These are phyloP conservation scores for Pangasius sanitwongsei DNA, from an alignment of 2,797 vertebrate species.

Conservation along the genomic window DNA sequence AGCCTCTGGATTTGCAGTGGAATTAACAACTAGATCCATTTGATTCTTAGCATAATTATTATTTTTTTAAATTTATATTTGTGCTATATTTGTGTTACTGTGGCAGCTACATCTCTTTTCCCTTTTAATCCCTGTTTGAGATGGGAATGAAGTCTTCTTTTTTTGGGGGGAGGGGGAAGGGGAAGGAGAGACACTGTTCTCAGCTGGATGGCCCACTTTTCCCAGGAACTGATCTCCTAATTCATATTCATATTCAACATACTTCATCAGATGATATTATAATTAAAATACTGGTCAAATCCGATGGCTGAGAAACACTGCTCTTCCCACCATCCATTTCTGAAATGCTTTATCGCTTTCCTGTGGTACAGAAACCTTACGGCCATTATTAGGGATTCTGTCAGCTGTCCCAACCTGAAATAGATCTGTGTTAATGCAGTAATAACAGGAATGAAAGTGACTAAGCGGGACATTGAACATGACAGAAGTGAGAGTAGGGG, in stretches of 20 bases:
- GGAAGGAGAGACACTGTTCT: background rate
- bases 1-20: background rate
- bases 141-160: background rate
- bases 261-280: conserved; percentile 12
- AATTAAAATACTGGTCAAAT: background rate
- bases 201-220: conserved; percentile 16
- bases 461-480: background rate
- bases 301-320: background rate
- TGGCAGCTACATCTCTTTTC: background rate
- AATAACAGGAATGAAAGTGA: background rate
- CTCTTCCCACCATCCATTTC: conserved; percentile 5
- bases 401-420: background rate
- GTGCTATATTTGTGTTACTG: background rate
- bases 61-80: no score
- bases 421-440: background rate
- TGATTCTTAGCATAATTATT: background rate
- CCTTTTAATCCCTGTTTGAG: background rate
- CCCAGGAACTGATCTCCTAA: conserved; percentile 2
- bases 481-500: no score
- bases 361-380: background rate
- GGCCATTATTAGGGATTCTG: background rate
- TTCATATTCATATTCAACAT: conserved; percentile 21
- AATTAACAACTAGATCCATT: background rate
- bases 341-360: background rate
- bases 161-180: no score